Evolutionary conservation across 1,140 invertebrate genomes (phyloP), one percentile per base, ranked within the genome.

Genomic region (Drosophila kikkawai): DNA sequence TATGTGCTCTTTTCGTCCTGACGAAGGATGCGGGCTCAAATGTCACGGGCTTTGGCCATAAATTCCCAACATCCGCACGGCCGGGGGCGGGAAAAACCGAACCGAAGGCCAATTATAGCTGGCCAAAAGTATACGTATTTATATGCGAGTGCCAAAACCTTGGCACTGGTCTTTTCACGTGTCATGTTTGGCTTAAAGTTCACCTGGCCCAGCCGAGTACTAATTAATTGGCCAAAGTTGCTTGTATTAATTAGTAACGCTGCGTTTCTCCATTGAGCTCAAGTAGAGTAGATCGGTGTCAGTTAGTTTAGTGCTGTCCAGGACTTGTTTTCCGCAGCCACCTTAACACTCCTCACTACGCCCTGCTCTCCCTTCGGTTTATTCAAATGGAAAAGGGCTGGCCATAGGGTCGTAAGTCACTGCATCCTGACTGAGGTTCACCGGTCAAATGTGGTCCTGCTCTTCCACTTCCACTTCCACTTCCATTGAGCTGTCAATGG

Each of bases 1-100:
- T 58, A 53, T 37, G 39, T 60, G 77, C 29, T 34, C 29, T 42
- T 26, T 29, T 6, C 3, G 11, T 11, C 29, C 36, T 87, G 84
- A 87, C 80, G 78, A 87, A 83, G 84, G 84, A 88, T 80, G 45
- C 68, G 80, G 63, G 84, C 69, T 87, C 84, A 87, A 87, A 65
- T 80, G 84, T 87, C 85, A 88, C 58, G 42, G 41, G 44, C 42
- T 26, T 48, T n/a, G 73, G 58, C 69, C 80, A 87, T 87, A 87
- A 87, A 88, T 87, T 88, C 63, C 57, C 36, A 45, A 37, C 48
- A 17, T 6, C 50, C 8, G 32, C 37, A 19, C 7, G 11, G 0
- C 7, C 7, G 48, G 11, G 17, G 8, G 22, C 13, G 41, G 32
- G n/a, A 47, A 42, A 42, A 44, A 56, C 55, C 53, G 56, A 78